Evolutionary conservation across 2,888 invertebrate species (phyloP), one percentile per base, ranked within the genome.

Genomic region (Brenthis daphne): DNA sequence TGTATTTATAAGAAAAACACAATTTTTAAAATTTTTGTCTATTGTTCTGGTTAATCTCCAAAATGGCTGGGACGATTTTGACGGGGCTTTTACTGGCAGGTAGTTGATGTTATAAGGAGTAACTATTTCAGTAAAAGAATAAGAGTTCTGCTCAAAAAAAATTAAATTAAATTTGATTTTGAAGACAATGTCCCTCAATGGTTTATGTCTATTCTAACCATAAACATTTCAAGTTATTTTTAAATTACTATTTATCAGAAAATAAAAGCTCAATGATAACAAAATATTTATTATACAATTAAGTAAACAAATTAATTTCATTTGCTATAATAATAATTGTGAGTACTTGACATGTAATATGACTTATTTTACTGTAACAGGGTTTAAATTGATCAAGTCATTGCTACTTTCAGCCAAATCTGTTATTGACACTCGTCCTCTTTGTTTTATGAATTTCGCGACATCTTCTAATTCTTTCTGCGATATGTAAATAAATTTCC

Each of bases 401-500:
- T 99, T 99, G 81, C 99, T 99, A 82, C 96, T 96, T 85, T 99
- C 98, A 0, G 97, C 99, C 72, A 99, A 90, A 79, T 99, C 99
- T 0, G 96, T 90, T 61, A 99, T 98, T 0, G 98, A 98, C 0
- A 99, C 97, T 71, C 99, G 94, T 0, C 99, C 99, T 63, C 99
- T 94, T 83, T 99, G 99, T 78, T 94, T 96, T 20, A 99, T 98
- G 85, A 99, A 99, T 84, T 98, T 98, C 0, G 99, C 99, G 1
- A 99, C 98, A 69, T 97, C 96, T 79, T 96, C 95, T 72, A 99
- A 93, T 88, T 99, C 99, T 56, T 96, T 95, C 77, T 95, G 95
- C 0, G 99, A 98, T 65, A 99, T 97, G 87, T 98, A 99, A 82
- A 99, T 99, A 85, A 99, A 99, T 90, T 99, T 99, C 20, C 99